A percentile compares a stretch with the other conserved stretches of the same genome.
Conservation (phyloP, 2,113 vertebrate species). For the Synchiropus splendidus region DNA sequence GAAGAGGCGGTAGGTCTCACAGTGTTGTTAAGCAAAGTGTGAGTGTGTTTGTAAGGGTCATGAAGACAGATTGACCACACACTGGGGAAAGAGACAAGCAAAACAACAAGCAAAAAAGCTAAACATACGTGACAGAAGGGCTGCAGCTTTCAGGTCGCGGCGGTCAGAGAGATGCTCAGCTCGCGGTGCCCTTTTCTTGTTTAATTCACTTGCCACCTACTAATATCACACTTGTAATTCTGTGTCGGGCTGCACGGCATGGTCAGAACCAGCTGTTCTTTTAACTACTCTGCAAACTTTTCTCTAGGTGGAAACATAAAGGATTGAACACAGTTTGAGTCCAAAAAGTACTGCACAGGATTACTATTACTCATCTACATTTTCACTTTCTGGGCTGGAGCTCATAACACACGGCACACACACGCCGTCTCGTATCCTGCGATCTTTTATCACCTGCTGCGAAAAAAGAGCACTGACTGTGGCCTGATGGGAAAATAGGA, state of each 20-base stretch:
- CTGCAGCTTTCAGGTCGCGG: constrained; percentile 32
- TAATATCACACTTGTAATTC: constrained; percentile 33
- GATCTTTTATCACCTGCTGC: constrained; percentile 50
- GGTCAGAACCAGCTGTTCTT: constrained; percentile 30
- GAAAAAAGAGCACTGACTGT: constrained; percentile 28
- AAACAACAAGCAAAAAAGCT: constrained; percentile 27
- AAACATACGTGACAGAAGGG: constrained; percentile 51
- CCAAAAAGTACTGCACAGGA: too few species aligned
- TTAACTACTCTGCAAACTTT: constrained; percentile 16
- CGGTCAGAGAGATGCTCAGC: too few species aligned
- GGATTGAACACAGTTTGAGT: neutral
- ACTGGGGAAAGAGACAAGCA: constrained; percentile 33
- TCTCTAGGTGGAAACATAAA: neutral
- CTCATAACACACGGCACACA: constrained; percentile 16
- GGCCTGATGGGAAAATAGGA: constrained; percentile 71
- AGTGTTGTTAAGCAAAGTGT: constrained; percentile 17
- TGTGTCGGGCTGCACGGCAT: constrained; percentile 4
- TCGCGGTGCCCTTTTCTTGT: constrained; percentile 13
- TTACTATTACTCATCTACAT: constrained; percentile 11
- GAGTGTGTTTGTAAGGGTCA: constrained; percentile 15
- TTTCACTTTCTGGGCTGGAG: constrained; percentile 9
- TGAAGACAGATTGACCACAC: constrained; percentile 51
- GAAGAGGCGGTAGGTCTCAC: constrained; percentile 13
- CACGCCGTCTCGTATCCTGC: constrained; percentile 34
- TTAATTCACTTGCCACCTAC: constrained; percentile 41